A percentile compares a stretch with the other conserved stretches of the same genome.
These are phyloP conservation scores for Aphelenchoides bicaudatus DNA, from an alignment of 2,888 invertebrate genomes.

Conservation along the genomic window DNA sequence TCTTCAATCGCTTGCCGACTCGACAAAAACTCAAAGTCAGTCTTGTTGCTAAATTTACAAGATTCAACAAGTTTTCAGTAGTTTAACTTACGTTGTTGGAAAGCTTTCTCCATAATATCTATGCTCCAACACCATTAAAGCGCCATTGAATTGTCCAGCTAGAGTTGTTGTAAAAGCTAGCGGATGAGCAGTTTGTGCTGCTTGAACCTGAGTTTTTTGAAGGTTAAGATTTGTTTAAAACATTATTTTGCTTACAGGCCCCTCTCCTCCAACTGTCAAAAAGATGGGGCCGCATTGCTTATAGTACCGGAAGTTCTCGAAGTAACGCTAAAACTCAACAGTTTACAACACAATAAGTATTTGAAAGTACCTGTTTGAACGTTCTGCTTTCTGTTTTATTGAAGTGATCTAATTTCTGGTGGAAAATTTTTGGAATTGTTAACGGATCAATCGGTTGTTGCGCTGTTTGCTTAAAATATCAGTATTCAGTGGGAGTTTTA, in stretches of 20 bases:
- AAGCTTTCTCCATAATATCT: conserved; percentile 13
- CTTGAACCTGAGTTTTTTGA: too few species aligned
- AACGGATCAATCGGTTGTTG: neutral
- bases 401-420: conserved; percentile 5
- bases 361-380: neutral
- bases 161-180: neutral
- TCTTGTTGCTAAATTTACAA: conserved; percentile 4
- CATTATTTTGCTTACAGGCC: neutral
- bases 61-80: neutral
- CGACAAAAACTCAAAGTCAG: conserved; percentile 15
- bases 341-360: neutral
- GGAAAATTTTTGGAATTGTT: neutral
- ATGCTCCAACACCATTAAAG: conserved; percentile 15
- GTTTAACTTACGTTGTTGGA: conserved; percentile 5
- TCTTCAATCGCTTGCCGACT: conserved; percentile 19
- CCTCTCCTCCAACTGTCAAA: conserved; percentile 7
- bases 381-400: neutral
- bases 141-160: conserved; percentile 6
- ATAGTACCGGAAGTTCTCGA: conserved; percentile 18
- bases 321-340: conserved; percentile 18
- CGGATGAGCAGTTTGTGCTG: neutral
- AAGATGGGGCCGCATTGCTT: conserved; percentile 15
- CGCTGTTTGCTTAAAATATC: neutral
- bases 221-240: too few species aligned
- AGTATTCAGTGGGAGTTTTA: too few species aligned